These are phyloP conservation scores for Mesembrinibis cayennensis DNA, from an alignment of 2,113 vertebrate species.

Conservation along the genomic window DNA sequence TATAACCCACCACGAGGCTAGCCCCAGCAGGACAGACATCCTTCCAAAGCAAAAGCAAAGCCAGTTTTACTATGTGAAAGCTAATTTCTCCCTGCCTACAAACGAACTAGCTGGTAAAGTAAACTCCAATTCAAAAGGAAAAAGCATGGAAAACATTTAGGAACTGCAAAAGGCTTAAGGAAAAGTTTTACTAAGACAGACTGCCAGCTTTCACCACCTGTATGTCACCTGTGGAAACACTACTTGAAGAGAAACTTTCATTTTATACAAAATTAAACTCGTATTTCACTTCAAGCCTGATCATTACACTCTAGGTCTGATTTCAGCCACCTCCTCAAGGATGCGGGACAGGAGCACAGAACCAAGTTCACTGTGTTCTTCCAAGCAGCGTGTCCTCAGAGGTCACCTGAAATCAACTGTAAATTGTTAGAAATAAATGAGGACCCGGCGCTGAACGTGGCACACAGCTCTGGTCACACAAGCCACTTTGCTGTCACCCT, in stretches of 20 bases:
- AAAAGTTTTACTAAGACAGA: not conserved
- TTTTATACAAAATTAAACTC: not conserved
- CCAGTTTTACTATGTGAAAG: not conserved
- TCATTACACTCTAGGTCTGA: not conserved
- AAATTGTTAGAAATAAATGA: not conserved
- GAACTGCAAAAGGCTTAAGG: not conserved
- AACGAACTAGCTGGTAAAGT: not conserved
- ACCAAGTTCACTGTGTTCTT: not conserved
- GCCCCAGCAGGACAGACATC: not conserved
- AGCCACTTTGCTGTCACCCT: not conserved
- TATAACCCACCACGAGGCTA: not conserved
- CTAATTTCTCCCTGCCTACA: not conserved
- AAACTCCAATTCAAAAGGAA: not conserved
- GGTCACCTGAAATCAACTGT: not conserved
- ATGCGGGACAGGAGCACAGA: not conserved
- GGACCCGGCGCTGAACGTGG: not conserved
- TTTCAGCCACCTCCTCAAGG: not conserved
- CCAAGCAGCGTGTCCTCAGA: not conserved
- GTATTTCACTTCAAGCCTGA: not conserved
- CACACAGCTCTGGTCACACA: not conserved
- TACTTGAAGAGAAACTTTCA: not conserved
- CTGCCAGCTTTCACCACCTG: not conserved
- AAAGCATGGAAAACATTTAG: not conserved
- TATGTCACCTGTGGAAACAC: rapidly evolving
- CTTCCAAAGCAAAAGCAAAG: not conserved